These are phyloP conservation scores for Chouioia cunea DNA, from an alignment of 2,888 invertebrate genomes.

Conservation along the genomic window DNA sequence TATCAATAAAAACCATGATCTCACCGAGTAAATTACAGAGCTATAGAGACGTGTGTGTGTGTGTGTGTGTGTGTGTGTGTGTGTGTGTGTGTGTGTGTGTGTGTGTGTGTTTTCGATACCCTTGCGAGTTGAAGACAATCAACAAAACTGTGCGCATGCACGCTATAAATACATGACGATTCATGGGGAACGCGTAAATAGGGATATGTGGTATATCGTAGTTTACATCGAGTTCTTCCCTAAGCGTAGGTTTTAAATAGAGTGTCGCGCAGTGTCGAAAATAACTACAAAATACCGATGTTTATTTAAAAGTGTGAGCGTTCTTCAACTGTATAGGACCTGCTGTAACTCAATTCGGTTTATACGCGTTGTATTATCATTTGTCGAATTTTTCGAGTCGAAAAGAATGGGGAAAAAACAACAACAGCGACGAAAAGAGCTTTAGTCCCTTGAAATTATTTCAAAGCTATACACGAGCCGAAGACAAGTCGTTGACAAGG, in stretches of 20 bases:
- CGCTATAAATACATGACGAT: conserved; percentile 11
- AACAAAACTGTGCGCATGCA: not conserved
- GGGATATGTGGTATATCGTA: not conserved
- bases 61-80: too few relatives aligned
- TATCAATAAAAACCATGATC: conserved; percentile 2
- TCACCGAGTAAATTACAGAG: too few relatives aligned
- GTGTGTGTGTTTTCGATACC: too few relatives aligned
- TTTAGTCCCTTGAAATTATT: conserved; percentile 14
- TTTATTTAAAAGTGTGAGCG: conserved; percentile 9
- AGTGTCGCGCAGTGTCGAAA: conserved; percentile 5
- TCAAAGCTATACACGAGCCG: conserved; percentile 11
- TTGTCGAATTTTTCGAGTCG: too few relatives aligned
- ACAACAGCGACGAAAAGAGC: not conserved
- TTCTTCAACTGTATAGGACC: not conserved
- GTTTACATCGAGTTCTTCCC: conserved; percentile 5
- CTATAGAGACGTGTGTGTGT: too few relatives aligned
- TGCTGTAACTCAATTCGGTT: too few relatives aligned
- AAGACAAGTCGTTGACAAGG: conserved; percentile 7
- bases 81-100: too few relatives aligned
- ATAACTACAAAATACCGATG: conserved; percentile 4
- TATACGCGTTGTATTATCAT: too few relatives aligned
- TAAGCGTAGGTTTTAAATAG: conserved; percentile 16
- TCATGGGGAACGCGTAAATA: too few relatives aligned
- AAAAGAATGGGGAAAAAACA: not conserved
- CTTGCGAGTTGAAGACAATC: too few relatives aligned